These are phyloP conservation scores for Drosophila arizonae DNA, from an alignment of 1,140 invertebrate genomes.

Conservation along the genomic window DNA sequence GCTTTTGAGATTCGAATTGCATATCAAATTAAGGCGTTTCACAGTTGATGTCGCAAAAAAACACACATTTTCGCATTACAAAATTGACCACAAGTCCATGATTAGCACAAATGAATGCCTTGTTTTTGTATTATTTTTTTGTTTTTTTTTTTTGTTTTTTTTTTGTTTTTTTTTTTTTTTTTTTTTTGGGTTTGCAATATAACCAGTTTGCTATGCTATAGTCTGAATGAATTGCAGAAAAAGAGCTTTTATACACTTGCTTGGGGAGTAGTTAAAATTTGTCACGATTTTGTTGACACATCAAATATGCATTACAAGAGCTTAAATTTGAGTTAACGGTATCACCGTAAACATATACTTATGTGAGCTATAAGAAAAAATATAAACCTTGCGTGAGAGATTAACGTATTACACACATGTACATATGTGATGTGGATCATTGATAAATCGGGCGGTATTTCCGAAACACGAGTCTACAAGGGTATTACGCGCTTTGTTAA, in stretches of 20 bases:
- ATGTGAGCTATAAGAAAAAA: background rate
- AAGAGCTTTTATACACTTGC: constrained; percentile 33
- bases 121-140: background rate
- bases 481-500: constrained; percentile 3
- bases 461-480: constrained; percentile 6
- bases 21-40: constrained; percentile 5
- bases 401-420: too few relatives aligned
- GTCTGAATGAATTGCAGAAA: constrained; percentile 36
- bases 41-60: constrained; percentile 23
- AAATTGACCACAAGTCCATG: constrained; percentile 45
- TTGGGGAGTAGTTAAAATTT: constrained; percentile 5
- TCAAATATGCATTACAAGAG: constrained; percentile 18
- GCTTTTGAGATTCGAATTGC: constrained; percentile 15
- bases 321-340: background rate
- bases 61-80: constrained; percentile 25
- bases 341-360: background rate
- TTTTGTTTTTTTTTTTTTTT: background rate
- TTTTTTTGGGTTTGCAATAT: constrained; percentile 12
- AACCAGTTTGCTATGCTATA: constrained; percentile 34
- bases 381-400: background rate
- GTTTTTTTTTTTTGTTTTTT: constrained; percentile 1
- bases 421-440: background rate
- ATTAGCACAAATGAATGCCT: constrained; percentile 42
- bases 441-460: background rate
- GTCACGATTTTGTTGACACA: constrained; percentile 24